phyloP scores from a whole-genome alignment of 1,140 invertebrate genomes.

The Drosophila sproati region DNA sequence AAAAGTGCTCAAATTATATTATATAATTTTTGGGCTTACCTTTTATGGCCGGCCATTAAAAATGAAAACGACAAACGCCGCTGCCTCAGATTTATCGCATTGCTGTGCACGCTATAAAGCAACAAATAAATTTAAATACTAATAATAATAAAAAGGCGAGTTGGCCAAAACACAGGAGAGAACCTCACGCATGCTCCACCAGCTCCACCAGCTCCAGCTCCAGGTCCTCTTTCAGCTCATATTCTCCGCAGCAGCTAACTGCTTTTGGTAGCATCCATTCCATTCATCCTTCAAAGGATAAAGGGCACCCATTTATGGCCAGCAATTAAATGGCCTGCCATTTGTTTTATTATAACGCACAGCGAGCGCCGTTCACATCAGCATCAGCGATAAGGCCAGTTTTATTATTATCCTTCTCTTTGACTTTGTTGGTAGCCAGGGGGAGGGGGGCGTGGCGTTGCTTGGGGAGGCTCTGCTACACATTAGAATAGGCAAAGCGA shows the following conservation, averaged over 20 bases:
- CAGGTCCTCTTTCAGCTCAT: neutral
- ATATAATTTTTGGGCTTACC: constrained; percentile 65
- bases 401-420: constrained; percentile 81
- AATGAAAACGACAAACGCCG: constrained; percentile 51
- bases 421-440: constrained; percentile 1
- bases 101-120: constrained; percentile 75
- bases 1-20: constrained; percentile 44
- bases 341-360: constrained; percentile 80
- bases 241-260: constrained; percentile 10
- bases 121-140: constrained; percentile 83
- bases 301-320: constrained; percentile 76
- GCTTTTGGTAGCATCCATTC: constrained; percentile 66
- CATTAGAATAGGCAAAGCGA: constrained; percentile 76
- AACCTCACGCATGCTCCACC: constrained; percentile 44
- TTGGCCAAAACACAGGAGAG: constrained; percentile 45
- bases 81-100: constrained; percentile 74
- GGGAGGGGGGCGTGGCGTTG: constrained; percentile 14
- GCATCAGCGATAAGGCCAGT: constrained; percentile 76
- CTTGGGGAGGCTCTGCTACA: constrained; percentile 41
- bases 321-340: constrained; percentile 82
- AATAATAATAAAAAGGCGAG: constrained; percentile 78
- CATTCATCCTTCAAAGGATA: constrained; percentile 60
- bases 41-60: constrained; percentile 77
- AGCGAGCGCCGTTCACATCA: constrained; percentile 70
- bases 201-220: neutral